These are phyloP conservation scores for Australoheros facetus DNA, from an alignment of 2,797 vertebrate species.

Conservation along the genomic window DNA sequence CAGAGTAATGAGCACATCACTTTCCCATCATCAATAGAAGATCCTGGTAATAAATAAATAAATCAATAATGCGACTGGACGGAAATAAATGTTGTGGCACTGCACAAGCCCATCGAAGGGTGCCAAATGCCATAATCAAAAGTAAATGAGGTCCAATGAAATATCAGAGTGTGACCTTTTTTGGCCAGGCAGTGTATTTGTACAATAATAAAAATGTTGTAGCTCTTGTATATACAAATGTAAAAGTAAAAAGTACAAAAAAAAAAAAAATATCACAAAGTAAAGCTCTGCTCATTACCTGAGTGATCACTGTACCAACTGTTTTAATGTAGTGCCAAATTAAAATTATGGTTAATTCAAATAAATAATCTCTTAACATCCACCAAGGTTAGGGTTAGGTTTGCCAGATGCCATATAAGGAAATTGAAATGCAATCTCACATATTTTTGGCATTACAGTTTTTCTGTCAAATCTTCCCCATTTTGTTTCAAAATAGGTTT, in stretches of 20 bases:
- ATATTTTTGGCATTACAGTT: not conserved
- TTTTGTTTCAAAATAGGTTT: not conserved
- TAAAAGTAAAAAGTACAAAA: no score
- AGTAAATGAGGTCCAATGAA: not conserved
- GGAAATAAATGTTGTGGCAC: no score
- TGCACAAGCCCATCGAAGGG: not conserved
- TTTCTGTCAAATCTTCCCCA: not conserved
- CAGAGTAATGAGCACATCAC: not conserved
- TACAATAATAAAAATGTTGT: not conserved
- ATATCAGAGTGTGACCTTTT: not conserved
- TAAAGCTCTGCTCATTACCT: no score
- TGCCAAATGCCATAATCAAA: not conserved
- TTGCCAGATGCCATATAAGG: not conserved
- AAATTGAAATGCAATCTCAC: not conserved
- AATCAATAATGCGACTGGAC: no score
- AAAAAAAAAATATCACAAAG: no score
- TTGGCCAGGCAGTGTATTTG: not conserved
- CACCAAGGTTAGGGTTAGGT: not conserved
- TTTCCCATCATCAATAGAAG: no score
- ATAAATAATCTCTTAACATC: not conserved
- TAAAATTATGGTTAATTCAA: no score
- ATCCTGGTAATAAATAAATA: no score
- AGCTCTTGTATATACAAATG: not conserved
- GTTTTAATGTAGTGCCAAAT: no score
- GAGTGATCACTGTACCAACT: no score